Percentiles rank a stretch among this genome's conserved stretches.
Evolutionary conservation across 2,797 vertebrate genomes (phyloP).

Genomic region (Protosalanx chinensis): DNA sequence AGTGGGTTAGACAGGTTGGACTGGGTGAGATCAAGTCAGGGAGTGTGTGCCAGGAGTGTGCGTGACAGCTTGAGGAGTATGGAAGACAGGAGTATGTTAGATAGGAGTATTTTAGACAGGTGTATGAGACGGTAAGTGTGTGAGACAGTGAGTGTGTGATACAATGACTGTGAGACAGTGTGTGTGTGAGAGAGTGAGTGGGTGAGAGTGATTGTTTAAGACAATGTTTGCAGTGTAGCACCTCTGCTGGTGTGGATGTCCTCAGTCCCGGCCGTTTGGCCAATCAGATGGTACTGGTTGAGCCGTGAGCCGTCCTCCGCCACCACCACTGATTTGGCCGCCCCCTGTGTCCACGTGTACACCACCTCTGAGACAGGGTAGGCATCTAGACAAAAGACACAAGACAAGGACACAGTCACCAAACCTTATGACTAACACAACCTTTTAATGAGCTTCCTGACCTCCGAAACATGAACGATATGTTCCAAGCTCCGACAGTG

Average conservation of each 20-base stretch:
- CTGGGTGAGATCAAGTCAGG: background rate
- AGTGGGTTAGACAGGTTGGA: background rate
- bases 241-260: constrained; percentile 93
- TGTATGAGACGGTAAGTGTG: too few relatives aligned
- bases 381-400: constrained; percentile 75
- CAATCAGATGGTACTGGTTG: constrained; percentile 94
- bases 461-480: too few relatives aligned
- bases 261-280: constrained; percentile 85
- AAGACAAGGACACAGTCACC: background rate
- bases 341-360: constrained; percentile 88
- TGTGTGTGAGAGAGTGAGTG: too few relatives aligned
- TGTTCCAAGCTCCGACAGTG: too few relatives aligned
- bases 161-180: background rate
- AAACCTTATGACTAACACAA: too few relatives aligned
- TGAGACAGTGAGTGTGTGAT: background rate
- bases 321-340: constrained; percentile 87
- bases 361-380: constrained; percentile 95
- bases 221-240: constrained; percentile 41
- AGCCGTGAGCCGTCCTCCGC: constrained; percentile 92
- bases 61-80: background rate
- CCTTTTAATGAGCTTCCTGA: too few relatives aligned
- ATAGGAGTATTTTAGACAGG: background rate
- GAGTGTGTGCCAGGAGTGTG: too few relatives aligned
- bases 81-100: background rate
- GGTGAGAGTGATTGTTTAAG: too few relatives aligned